Conservation (phyloP, 2,888 invertebrate species). For the Chymomyza procnemis region DNA sequence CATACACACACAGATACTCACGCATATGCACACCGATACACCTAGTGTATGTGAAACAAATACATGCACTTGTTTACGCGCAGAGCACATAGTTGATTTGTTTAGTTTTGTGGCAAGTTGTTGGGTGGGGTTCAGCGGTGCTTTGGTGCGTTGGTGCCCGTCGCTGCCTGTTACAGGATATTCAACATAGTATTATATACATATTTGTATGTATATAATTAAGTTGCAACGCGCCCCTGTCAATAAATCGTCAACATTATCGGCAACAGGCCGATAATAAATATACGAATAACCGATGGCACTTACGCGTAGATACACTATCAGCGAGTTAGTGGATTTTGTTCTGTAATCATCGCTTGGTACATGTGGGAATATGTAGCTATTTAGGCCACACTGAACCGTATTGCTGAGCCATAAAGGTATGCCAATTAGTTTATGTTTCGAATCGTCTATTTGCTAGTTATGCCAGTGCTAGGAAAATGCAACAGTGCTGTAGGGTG, state of each 20-base stretch:
- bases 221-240: constrained; percentile 24
- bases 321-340: not conserved
- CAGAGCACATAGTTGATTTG: not conserved
- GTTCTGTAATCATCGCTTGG: no score
- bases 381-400: no score
- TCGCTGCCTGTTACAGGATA: constrained; percentile 56
- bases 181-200: not conserved
- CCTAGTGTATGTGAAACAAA: no score
- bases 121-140: no score
- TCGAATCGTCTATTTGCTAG: no score
- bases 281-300: constrained; percentile 18
- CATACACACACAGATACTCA: not conserved
- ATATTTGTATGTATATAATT: not conserved
- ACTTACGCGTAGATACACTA: not conserved
- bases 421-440: no score
- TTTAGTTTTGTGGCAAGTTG: no score
- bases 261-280: not conserved
- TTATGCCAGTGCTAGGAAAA: no score
- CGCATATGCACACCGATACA: not conserved
- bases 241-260: constrained; percentile 34
- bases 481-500: no score
- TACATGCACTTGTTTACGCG: not conserved
- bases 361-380: no score
- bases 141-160: no score
- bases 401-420: no score